Conservation (phyloP, 2,888 invertebrate genomes). For the Morpho helenor region DNA sequence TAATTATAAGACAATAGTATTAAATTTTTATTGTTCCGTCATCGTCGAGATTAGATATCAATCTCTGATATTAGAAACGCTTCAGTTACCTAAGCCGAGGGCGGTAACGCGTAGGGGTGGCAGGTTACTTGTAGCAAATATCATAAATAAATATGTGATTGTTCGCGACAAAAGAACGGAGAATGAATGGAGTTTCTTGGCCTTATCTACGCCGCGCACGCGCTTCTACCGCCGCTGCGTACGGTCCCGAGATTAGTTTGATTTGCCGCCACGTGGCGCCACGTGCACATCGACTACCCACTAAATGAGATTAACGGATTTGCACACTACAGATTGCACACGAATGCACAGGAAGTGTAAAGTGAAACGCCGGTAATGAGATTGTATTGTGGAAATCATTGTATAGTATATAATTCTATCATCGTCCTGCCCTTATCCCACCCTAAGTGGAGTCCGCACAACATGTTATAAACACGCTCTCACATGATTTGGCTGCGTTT, state of each 20-base stretch:
- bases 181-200: slow-evolving; percentile 76
- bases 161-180: slow-evolving; percentile 73
- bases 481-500: no score
- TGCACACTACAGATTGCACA: slow-evolving; percentile 79
- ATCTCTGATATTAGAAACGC: slow-evolving; percentile 17
- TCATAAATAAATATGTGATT: slow-evolving; percentile 78
- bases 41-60: slow-evolving; percentile 11
- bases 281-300: slow-evolving; percentile 65
- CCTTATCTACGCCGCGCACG: slow-evolving; percentile 73
- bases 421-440: background rate
- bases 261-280: slow-evolving; percentile 75
- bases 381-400: slow-evolving; percentile 56
- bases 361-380: slow-evolving; percentile 76
- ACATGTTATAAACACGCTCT: background rate
- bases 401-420: slow-evolving; percentile 35
- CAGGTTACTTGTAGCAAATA: slow-evolving; percentile 73
- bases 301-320: slow-evolving; percentile 78
- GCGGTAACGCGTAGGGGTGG: slow-evolving; percentile 42
- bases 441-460: no score
- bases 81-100: slow-evolving; percentile 24
- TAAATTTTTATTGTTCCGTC: background rate
- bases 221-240: slow-evolving; percentile 63
- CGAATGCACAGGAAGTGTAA: slow-evolving; percentile 77
- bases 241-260: slow-evolving; percentile 73
- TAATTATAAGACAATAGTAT: no score